Percentiles rank a stretch among this genome's conserved stretches.
Evolutionary conservation across 2,888 invertebrate species (phyloP).

Genomic region (Morinoia aosen): DNA sequence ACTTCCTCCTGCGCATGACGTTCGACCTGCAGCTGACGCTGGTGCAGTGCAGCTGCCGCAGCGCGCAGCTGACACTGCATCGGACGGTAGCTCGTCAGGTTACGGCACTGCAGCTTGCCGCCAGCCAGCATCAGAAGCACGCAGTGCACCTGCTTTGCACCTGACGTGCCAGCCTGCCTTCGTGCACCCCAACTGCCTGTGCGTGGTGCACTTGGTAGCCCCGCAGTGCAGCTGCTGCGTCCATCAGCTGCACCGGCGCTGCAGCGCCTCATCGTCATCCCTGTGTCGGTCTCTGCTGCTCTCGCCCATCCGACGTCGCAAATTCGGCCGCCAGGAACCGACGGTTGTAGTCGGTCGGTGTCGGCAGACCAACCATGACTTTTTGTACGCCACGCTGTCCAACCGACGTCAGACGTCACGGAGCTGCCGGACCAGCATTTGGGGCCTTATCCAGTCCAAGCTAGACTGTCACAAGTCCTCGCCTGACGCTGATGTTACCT

Average conservation of each 20-base stretch:
- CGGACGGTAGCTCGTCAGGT: not conserved
- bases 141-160: not conserved
- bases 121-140: not conserved
- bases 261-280: not conserved
- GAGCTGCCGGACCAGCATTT: not conserved
- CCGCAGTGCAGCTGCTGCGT: not conserved
- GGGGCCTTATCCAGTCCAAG: not conserved
- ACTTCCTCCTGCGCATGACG: not conserved
- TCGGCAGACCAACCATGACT: not conserved
- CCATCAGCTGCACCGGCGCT: not conserved
- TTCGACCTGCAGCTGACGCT: not conserved
- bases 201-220: no score
- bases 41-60: not conserved
- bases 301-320: not conserved
- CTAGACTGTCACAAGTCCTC: not conserved
- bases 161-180: not conserved
- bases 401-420: not conserved
- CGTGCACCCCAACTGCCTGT: not conserved
- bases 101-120: constrained; percentile 33
- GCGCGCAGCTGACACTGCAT: not conserved
- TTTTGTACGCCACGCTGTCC: not conserved
- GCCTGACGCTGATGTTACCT: not conserved
- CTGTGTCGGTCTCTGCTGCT: not conserved
- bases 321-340: not conserved
- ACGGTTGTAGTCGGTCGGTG: not conserved